Evolutionary conservation across 2,888 invertebrate genomes (phyloP).

Genomic region (Mythimna vitellina): DNA sequence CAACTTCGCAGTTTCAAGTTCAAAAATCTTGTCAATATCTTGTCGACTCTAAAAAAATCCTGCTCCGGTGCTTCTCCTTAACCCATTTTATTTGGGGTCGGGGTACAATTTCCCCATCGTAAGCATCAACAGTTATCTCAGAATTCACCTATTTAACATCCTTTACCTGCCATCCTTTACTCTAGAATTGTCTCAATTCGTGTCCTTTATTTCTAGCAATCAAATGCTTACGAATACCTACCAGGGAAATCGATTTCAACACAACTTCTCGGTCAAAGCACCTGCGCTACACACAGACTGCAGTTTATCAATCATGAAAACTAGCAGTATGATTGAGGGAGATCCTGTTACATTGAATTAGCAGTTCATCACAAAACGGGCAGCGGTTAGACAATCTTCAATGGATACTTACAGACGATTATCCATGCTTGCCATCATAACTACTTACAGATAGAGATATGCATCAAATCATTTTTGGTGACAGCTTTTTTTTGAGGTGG

Average conservation of each 20-base stretch:
- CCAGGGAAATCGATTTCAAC: not conserved
- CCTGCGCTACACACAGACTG: not conserved
- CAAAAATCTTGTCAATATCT: no score
- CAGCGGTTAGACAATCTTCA: conserved; percentile 11
- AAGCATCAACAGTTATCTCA: no score
- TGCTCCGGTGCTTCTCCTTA: not conserved
- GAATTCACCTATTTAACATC: no score
- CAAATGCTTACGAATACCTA: not conserved
- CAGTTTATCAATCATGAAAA: conserved; percentile 8
- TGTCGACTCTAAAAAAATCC: no score
- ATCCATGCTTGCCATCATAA: not conserved
- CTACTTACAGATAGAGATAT: conserved; percentile 4
- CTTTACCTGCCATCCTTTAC: not conserved
- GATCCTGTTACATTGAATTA: not conserved
- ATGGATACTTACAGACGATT: not conserved
- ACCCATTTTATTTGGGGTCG: not conserved
- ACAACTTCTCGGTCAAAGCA: conserved; percentile 7
- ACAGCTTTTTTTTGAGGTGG: not conserved
- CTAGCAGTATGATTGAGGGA: not conserved
- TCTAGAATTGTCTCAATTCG: no score
- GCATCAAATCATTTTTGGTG: not conserved
- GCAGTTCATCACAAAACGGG: not conserved
- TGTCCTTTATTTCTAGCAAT: not conserved
- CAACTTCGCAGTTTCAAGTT: not conserved
- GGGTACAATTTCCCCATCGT: not conserved